Conservation (phyloP, 2,888 invertebrate species). For the Agriopis aurantiaria region DNA sequence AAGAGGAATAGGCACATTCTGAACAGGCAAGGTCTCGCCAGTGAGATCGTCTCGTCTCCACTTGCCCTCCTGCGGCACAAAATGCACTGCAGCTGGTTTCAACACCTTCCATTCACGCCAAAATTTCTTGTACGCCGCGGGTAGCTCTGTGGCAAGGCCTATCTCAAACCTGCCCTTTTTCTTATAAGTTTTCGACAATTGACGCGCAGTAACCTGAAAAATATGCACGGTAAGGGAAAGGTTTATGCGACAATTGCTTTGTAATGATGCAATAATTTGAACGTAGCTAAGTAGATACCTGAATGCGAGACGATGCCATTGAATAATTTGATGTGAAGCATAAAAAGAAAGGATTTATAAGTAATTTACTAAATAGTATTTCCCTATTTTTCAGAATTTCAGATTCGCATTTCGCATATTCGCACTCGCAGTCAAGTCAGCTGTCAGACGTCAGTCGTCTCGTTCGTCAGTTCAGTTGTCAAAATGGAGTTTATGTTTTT, state of each 20-base stretch:
- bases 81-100: conserved; percentile 88
- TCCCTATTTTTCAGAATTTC: conserved; percentile 12
- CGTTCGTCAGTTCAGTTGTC: too few relatives aligned
- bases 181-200: conserved; percentile 81
- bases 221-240: conserved; percentile 56
- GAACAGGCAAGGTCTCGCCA: conserved; percentile 90
- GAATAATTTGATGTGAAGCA: conserved; percentile 57
- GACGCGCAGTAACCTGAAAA: conserved; percentile 79
- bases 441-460: neutral
- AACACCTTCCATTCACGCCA: conserved; percentile 93
- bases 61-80: conserved; percentile 90
- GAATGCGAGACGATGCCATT: conserved; percentile 79
- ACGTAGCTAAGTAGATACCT: conserved; percentile 52
- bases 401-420: neutral
- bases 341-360: conserved; percentile 45
- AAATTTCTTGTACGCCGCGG: conserved; percentile 94
- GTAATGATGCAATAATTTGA: conserved; percentile 47
- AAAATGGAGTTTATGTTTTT: too few relatives aligned
- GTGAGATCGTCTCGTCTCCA: conserved; percentile 91
- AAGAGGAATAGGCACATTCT: conserved; percentile 92
- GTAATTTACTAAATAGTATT: conserved; percentile 33
- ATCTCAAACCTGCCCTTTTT: conserved; percentile 86
- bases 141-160: conserved; percentile 90
- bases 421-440: neutral
- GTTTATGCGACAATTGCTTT: conserved; percentile 25